These are phyloP conservation scores for Etia nguti DNA, from an alignment of 2,113 vertebrate species.

Conservation along the genomic window DNA sequence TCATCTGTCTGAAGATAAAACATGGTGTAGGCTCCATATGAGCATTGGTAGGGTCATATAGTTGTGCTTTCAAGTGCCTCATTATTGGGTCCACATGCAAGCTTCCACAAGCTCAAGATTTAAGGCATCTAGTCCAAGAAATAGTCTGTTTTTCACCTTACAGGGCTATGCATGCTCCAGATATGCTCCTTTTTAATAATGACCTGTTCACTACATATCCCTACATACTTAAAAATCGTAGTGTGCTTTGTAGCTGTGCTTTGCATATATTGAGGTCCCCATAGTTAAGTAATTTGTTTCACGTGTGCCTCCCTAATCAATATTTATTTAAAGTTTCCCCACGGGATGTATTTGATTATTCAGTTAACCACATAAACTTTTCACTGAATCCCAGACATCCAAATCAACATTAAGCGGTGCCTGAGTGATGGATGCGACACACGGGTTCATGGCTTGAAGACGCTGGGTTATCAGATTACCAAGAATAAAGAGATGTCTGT, in stretches of 20 bases:
- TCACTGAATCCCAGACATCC: constrained; percentile 78
- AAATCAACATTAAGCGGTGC: constrained; percentile 98
- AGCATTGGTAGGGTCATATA: neutral
- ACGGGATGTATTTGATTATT: neutral
- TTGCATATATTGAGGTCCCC: neutral
- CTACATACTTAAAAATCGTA: neutral
- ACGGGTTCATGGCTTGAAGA: constrained; percentile 90
- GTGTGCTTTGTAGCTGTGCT: neutral
- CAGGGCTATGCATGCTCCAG: neutral
- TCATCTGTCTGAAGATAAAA: neutral
- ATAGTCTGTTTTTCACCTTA: neutral
- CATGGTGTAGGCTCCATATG: neutral
- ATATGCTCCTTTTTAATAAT: neutral
- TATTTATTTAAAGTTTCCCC: no score
- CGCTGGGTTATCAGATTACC: constrained; percentile 87
- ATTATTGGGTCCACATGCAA: neutral
- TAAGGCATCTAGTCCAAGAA: neutral
- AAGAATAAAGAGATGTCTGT: constrained; percentile 90
- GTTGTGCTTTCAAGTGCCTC: neutral
- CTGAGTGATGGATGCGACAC: constrained; percentile 96
- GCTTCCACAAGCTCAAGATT: neutral
- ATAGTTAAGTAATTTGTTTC: neutral
- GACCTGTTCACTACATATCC: neutral
- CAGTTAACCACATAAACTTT: constrained; percentile 14
- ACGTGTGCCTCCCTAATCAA: neutral